These are phyloP conservation scores for Lamellibrachia luymesi DNA, from an alignment of 1,140 invertebrate species.

Conservation along the genomic window DNA sequence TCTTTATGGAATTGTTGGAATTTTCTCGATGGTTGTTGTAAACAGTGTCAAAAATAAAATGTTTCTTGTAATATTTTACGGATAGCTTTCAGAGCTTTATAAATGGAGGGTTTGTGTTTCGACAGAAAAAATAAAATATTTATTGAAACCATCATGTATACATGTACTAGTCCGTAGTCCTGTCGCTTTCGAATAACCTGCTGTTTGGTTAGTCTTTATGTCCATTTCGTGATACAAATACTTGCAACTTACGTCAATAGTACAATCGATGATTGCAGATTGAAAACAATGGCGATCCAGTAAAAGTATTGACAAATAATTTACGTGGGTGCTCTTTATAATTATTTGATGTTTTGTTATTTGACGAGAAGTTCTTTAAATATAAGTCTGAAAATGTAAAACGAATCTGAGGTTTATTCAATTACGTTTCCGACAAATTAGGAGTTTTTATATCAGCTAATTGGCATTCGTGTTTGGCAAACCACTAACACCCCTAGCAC, in stretches of 20 bases:
- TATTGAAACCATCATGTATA: slow-evolving; percentile 20
- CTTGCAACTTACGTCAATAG: not conserved
- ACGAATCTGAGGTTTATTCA: too few species aligned
- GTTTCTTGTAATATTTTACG: slow-evolving; percentile 19
- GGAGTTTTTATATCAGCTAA: too few species aligned
- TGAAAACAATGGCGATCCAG: not conserved
- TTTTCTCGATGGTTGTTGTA: slow-evolving; percentile 12
- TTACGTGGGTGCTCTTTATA: not conserved
- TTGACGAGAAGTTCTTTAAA: not conserved
- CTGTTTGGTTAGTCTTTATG: not conserved
- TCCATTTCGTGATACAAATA: too few species aligned
- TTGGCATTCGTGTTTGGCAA: too few species aligned
- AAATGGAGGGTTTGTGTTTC: slow-evolving; percentile 24
- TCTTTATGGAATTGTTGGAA: not conserved
- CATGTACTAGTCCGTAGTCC: slow-evolving; percentile 10
- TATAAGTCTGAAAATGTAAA: not conserved
- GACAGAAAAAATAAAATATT: slow-evolving; percentile 22
- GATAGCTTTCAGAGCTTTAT: slow-evolving; percentile 21
- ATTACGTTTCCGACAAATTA: too few species aligned
- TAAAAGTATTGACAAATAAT: not conserved
- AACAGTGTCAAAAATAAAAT: slow-evolving; percentile 10
- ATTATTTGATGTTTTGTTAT: not conserved
- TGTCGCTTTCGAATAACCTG: slow-evolving; percentile 2
- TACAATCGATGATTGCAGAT: not conserved
- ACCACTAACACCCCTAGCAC: too few species aligned